A percentile compares a stretch with the other conserved stretches of the same genome.
Conservation (phyloP, 2,797 vertebrate genomes). For the Notolabrus celidotus region DNA sequence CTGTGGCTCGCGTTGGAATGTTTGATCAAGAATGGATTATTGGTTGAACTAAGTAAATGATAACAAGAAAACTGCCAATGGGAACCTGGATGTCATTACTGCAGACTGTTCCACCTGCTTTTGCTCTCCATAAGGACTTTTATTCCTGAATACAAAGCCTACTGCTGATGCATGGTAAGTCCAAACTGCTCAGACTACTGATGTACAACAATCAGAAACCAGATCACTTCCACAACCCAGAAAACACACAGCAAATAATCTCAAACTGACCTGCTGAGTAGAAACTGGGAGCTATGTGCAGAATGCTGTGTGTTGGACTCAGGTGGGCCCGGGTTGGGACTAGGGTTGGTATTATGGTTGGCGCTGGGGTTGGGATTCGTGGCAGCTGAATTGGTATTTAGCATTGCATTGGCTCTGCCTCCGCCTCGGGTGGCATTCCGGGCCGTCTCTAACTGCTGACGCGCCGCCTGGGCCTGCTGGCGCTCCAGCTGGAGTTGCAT, state of each 20-base stretch:
- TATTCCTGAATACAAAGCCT: too few species aligned
- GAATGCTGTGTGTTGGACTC: constrained; percentile 90
- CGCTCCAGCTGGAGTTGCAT: constrained; percentile 98
- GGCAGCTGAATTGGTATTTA: constrained; percentile 73
- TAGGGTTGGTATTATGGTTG: constrained; percentile 91
- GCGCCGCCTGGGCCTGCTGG: constrained; percentile 95
- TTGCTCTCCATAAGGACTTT: too few species aligned
- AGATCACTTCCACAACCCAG: too few species aligned
- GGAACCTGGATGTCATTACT: too few species aligned
- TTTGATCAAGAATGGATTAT: too few species aligned
- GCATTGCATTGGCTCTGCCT: constrained; percentile 74
- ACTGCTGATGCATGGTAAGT: too few species aligned
- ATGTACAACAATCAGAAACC: too few species aligned
- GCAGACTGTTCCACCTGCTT: too few species aligned
- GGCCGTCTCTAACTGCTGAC: constrained; percentile 96
- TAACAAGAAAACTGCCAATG: too few species aligned
- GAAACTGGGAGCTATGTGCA: constrained; percentile 94
- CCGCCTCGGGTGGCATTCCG: constrained; percentile 91
- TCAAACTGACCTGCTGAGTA: constrained; percentile 88
- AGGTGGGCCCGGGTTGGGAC: constrained; percentile 88
- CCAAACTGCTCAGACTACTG: too few species aligned
- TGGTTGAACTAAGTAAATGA: too few species aligned
- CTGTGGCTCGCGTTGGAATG: too few species aligned
- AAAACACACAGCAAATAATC: neutral
- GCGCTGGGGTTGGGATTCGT: constrained; percentile 76